A percentile compares a stretch with the other conserved stretches of the same genome.
Evolutionary conservation across 2,797 vertebrate genomes (phyloP).

Genomic region (Sitta carolinensis): DNA sequence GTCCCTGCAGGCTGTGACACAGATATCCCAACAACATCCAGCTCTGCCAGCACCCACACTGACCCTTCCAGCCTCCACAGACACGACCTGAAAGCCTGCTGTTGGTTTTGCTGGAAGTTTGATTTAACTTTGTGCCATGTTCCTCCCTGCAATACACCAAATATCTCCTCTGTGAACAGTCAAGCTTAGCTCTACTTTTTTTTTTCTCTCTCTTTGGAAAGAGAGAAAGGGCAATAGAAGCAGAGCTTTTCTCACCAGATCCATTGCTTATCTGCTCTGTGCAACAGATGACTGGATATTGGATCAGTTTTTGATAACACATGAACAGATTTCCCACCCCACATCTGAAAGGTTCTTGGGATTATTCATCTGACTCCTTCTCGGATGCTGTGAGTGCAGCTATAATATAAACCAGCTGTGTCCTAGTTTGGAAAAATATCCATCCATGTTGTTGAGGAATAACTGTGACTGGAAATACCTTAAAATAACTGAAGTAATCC

Average conservation of each 20-base stretch:
- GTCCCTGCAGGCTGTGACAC: not conserved
- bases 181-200: not conserved
- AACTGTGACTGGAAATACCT: not conserved
- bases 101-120: not conserved
- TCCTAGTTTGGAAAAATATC: not conserved
- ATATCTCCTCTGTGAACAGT: not conserved
- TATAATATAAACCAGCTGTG: not conserved
- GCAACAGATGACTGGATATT: not conserved
- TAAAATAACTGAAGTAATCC: not conserved
- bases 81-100: not conserved
- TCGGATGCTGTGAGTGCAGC: not conserved
- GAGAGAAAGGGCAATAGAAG: not conserved
- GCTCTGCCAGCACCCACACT: fast-evolving
- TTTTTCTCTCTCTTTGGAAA: not conserved
- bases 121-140: not conserved
- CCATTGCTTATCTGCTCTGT: not conserved
- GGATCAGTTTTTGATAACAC: not conserved
- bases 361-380: not conserved
- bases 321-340: not conserved
- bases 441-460: not conserved
- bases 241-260: not conserved
- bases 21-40: fast-evolving
- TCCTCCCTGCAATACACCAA: not conserved
- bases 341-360: not conserved
- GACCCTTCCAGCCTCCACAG: not conserved